A percentile compares a stretch with the other conserved stretches of the same genome.
These are phyloP conservation scores for Girardinichthys multiradiatus DNA, from an alignment of 2,113 vertebrate genomes.

Conservation along the genomic window DNA sequence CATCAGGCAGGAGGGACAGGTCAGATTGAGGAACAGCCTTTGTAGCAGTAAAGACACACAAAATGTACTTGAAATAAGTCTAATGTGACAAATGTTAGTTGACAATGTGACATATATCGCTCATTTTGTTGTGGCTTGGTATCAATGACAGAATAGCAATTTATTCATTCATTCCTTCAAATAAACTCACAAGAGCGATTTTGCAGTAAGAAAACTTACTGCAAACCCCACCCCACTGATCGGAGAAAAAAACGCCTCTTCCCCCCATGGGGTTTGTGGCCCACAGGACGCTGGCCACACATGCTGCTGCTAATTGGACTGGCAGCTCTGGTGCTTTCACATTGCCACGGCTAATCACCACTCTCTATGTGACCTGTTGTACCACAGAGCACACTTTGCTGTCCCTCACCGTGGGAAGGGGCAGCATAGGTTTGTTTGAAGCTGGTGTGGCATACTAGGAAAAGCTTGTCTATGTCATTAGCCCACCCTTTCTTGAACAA, in stretches of 20 bases:
- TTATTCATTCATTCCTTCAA: no score
- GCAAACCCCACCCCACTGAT: slow-evolving; percentile 5
- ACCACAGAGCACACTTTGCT: neutral
- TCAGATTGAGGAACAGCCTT: no score
- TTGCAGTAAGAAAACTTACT: slow-evolving; percentile 15
- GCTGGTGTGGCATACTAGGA: neutral
- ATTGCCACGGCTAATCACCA: slow-evolving; percentile 30
- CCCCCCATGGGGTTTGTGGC: neutral
- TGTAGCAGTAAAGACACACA: no score
- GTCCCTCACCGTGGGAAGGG: neutral
- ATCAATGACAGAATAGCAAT: no score
- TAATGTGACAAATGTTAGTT: no score
- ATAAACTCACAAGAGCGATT: slow-evolving; percentile 2
- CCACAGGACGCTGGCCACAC: slow-evolving; percentile 27
- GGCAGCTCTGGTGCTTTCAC: slow-evolving; percentile 21
- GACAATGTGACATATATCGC: no score
- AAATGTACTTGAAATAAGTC: no score
- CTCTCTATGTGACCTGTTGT: slow-evolving; percentile 17
- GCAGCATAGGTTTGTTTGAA: neutral
- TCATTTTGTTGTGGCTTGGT: no score
- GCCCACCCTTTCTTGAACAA: neutral
- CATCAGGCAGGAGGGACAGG: no score
- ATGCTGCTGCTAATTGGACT: slow-evolving; percentile 45
- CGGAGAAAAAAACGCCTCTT: neutral
- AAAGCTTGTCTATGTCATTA: slow-evolving; percentile 4